Conservation (phyloP, 2,797 vertebrate genomes). For the Sebastes cheni region DNA sequence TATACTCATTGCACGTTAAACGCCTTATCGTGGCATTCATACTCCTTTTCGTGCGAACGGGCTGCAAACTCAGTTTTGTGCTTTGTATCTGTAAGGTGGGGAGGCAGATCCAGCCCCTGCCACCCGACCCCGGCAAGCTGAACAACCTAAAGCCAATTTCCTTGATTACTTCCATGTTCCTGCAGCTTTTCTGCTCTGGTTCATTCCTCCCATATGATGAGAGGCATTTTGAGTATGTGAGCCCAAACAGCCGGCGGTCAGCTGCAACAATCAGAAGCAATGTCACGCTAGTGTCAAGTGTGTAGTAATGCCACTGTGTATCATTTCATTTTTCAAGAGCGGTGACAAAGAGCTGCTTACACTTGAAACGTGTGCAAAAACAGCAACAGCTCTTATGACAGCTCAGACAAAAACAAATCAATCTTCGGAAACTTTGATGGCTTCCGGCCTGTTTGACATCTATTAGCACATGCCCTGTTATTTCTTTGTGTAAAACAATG, state of each 20-base stretch:
- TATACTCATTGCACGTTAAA: too few relatives aligned
- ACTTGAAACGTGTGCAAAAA: background rate
- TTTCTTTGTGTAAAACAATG: background rate
- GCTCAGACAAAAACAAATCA: background rate
- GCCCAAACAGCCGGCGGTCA: constrained; percentile 6
- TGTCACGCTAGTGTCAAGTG: background rate
- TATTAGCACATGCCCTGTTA: background rate
- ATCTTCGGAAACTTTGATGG: background rate
- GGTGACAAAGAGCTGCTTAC: background rate
- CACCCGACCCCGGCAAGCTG: background rate
- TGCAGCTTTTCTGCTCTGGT: constrained; percentile 11
- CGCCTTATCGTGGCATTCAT: too few relatives aligned
- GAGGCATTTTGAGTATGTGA: background rate
- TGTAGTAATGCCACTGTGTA: background rate
- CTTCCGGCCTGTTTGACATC: background rate
- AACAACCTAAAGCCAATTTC: constrained; percentile 33
- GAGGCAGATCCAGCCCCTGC: background rate
- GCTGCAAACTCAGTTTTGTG: background rate
- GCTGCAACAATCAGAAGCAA: constrained; percentile 1
- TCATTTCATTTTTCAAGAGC: background rate
- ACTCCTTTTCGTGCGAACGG: too few relatives aligned
- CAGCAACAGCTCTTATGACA: background rate
- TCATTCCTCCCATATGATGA: background rate
- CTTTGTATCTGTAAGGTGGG: background rate
- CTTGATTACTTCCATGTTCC: constrained; percentile 26